Conservation (phyloP, 2,888 invertebrate genomes). For the Ditula angustiorana region DNA sequence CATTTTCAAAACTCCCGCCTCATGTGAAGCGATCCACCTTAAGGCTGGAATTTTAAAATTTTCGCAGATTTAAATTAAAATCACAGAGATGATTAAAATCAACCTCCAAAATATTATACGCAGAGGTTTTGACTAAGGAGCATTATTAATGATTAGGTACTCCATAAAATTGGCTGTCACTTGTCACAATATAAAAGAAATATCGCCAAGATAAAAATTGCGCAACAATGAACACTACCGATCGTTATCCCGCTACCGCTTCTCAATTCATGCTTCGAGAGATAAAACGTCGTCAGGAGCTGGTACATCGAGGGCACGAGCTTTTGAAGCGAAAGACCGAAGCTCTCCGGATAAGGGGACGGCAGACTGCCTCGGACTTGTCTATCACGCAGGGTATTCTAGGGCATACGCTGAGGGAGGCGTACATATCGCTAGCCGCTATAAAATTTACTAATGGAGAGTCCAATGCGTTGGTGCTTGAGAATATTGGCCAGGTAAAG, state of each 20-base stretch:
- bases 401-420: slow-evolving; percentile 71
- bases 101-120: slow-evolving; percentile 3
- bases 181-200: not conserved
- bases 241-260: slow-evolving; percentile 75
- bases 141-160: not conserved
- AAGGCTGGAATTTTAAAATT: too few species aligned
- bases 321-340: slow-evolving; percentile 73
- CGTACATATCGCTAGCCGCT: slow-evolving; percentile 77
- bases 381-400: slow-evolving; percentile 67
- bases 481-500: slow-evolving; percentile 75
- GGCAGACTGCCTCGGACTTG: slow-evolving; percentile 69
- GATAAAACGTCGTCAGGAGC: slow-evolving; percentile 73
- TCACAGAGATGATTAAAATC: too few species aligned
- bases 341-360: slow-evolving; percentile 67
- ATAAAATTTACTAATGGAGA: slow-evolving; percentile 80
- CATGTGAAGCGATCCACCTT: too few species aligned
- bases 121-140: not conserved
- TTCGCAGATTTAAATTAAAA: too few species aligned
- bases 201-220: slow-evolving; percentile 13
- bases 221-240: slow-evolving; percentile 68
- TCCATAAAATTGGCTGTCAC: not conserved
- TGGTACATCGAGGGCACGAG: slow-evolving; percentile 71
- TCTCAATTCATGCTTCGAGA: slow-evolving; percentile 78
- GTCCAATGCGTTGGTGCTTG: slow-evolving; percentile 77
- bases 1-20: too few species aligned